Base-by-base conservation (phyloP, 1,140 invertebrate genomes). In the Sycophila sp. region DNA sequence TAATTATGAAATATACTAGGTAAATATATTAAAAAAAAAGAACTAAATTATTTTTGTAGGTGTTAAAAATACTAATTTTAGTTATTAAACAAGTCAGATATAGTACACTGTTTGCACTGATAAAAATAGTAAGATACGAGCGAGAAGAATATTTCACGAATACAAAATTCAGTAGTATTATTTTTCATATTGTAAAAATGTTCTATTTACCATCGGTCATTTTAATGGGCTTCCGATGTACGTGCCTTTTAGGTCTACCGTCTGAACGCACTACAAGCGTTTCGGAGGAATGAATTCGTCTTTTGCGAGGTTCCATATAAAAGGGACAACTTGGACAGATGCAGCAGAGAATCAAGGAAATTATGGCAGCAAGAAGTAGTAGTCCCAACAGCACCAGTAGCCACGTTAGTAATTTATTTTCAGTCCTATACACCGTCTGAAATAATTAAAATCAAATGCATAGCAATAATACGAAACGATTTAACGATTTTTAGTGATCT, bases 281-380 rank as follows among this genome's bases (percentile, higher is more conserved):
- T 87, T 92, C 91, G 80, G 90, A 90, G 78, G 90, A 92, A 87
- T 91, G 91, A 78, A 92, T 88, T 85, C 90, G 88, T 86, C 91
- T 88, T 88, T 91, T 92, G 86, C 89, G 89, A n/a, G 92, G 89
- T 53, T 90, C 90, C 84, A 92, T 91, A 75, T 94, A 94, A 58
- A 94, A 88, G 3, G 93, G 93, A 85, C 94, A 95, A 73, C 91
- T 91, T 74, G 92, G 90, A 79, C 93, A 94, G 62, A 94, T 90
- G 77, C 93, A 95, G 81, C 94, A 95, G 24, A 92, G 87, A 58
- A 94, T 90, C 36, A 94, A 81, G 30, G 90, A 87, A 40, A 94
- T 81, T 36, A 94, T 88, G n/a, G 91, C 89, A 17, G 94, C 67
- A 0, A 93, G 87, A 51, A 94, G 87, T 34, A 94, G 78, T 10